These are phyloP conservation scores for Paramacrobiotus metropolitanus DNA, from an alignment of 1,140 invertebrate species.

Conservation along the genomic window DNA sequence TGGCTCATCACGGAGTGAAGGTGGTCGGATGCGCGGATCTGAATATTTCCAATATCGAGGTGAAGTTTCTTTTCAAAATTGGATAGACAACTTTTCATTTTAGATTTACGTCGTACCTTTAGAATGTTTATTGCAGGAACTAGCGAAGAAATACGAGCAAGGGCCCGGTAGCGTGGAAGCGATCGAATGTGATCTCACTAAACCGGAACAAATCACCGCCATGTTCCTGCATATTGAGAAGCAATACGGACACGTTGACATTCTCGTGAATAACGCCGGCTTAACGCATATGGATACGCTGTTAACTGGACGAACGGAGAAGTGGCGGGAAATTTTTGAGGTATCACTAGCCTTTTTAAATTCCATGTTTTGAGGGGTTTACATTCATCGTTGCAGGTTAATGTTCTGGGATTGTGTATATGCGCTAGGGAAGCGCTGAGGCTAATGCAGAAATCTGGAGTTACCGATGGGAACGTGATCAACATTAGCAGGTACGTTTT, in stretches of 20 bases:
- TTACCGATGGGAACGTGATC: background rate
- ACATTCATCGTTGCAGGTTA: background rate
- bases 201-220: too few relatives aligned
- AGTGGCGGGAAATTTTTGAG: background rate
- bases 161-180: background rate
- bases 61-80: background rate
- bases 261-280: too few relatives aligned
- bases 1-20: slow-evolving; percentile 14
- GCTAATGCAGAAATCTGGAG: too few relatives aligned
- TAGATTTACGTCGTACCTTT: background rate
- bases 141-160: background rate
- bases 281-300: background rate
- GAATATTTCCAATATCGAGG: slow-evolving; percentile 11
- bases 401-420: background rate
- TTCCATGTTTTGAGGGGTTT: background rate
- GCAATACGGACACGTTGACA: background rate
- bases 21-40: too few relatives aligned
- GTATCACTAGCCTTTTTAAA: background rate
- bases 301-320: background rate
- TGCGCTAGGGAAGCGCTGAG: background rate
- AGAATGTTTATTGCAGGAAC: background rate
- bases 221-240: background rate
- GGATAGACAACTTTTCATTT: too few relatives aligned
- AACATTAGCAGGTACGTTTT: background rate
- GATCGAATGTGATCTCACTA: too few relatives aligned